Evolutionary conservation across 2,797 vertebrate species (phyloP).

Genomic region (Mus minutoides): DNA sequence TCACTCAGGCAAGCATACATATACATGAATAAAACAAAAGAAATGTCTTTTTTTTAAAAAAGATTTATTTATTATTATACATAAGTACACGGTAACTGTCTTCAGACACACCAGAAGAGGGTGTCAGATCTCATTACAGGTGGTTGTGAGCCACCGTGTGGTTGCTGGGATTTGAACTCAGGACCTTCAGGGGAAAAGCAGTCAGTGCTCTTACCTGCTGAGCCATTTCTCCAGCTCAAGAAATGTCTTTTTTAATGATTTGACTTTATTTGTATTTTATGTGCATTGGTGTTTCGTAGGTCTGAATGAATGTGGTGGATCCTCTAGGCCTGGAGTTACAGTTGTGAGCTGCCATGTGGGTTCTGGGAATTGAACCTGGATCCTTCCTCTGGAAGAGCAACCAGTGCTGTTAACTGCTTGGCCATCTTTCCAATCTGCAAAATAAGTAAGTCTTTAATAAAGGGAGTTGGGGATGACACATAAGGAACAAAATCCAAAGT

Average conservation of each 20-base stretch:
- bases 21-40: neutral
- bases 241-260: neutral
- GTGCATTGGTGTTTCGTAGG: neutral
- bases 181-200: too few relatives aligned
- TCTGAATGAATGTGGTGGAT: neutral
- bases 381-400: neutral
- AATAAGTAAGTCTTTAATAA: neutral
- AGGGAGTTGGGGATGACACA: neutral
- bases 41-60: too few relatives aligned
- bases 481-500: neutral
- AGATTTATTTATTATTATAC: too few relatives aligned
- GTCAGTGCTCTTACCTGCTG: too few relatives aligned
- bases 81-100: too few relatives aligned
- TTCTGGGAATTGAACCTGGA: neutral
- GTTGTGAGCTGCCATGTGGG: neutral
- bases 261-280: neutral
- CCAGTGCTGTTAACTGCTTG: neutral
- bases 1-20: neutral
- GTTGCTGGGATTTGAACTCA: too few relatives aligned
- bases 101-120: too few relatives aligned
- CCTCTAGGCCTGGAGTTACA: neutral
- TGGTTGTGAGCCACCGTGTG: too few relatives aligned
- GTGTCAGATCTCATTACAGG: too few relatives aligned
- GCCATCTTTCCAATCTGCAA: neutral
- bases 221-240: too few relatives aligned